Evolutionary conservation across 2,113 vertebrate species (phyloP), one percentile per base, ranked within the genome.

Genomic region (Murina feae): DNA sequence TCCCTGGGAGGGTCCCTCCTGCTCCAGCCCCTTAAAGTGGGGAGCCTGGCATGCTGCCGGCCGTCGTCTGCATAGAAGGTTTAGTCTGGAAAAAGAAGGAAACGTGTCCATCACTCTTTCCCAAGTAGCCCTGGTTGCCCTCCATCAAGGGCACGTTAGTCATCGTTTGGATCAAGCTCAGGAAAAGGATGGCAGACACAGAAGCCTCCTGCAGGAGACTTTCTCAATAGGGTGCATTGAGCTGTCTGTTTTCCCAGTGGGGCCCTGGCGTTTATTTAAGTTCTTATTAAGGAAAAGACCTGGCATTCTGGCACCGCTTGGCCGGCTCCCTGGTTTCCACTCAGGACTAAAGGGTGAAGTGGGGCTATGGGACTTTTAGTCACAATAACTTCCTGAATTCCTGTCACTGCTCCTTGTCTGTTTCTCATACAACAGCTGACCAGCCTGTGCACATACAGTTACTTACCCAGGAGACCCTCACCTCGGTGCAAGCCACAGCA

Each of bases 191-290:
- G 51, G 51, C 60, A 90, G 68, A 90, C 68, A 80, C 47, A 49
- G 87, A 58, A 11, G 16, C 84, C 85, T 95, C 87, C 88, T 87
- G 78, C 44, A 69, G 47, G 58, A 39, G 51, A 60, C 63, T 5
- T 51, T 90, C 76, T 88, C 91, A 85, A n/a, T 32, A 79, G 86
- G 21, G 39, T 9, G 14, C 28, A 23, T 21, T 49, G 44, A 90
- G 75, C 78, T 3, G 5, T 93, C 87, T 92, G 76, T 92, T 90
- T 97, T 87, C 88, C 93, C 63, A 53, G 66, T 39, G 47, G 81
- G 71, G 58, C 37, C 60, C 53, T 51, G 28, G 75, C 90, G 89
- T 92, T 91, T 93, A 93, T 87, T 95, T 85, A 78, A 93, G 81
- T 95, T 95, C 90, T 88, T 72, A 63, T 74, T 86, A 58, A 94